Evolutionary conservation across 2,888 invertebrate genomes (phyloP), one percentile per base, ranked within the genome.

Genomic region (Cheilosia variabilis): DNA sequence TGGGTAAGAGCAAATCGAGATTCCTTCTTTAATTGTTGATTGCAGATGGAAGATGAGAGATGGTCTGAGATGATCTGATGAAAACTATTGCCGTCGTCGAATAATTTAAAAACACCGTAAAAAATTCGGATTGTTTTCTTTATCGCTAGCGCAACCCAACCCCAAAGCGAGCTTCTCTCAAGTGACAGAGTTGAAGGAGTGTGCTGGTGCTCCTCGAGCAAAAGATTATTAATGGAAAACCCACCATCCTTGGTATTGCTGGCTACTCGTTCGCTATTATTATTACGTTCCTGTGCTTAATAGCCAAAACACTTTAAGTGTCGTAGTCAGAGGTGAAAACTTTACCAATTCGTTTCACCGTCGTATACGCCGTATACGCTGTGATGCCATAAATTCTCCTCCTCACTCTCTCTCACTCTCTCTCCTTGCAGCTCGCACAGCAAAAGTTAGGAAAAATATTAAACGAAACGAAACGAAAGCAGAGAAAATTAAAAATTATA

Each of bases 401-500:
- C 60, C 65, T 52, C 73, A 63, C 43, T 80, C 60, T 58, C 43
- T 80, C 60, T 58, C 37, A 15, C 19, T 13, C 50, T 15, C 58
- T 22, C 37, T 50, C 19, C 1, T 22, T 13, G n/a, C n/a, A n/a
- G n/a, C n/a, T 17, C 13, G 6, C 22, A 13, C 41, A 55, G 53
- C 10, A 10, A 57, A 79, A 79, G 57, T 75, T 79, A 65, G 65
- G 45, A 73, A 75, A 73, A 63, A 78, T 27, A 68, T 60, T 50
- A 57, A 66, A 58, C 53, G 10, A 55, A 45, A 31, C 31, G 31
- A 50, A 60, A 22, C 27, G 55, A 37, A 50, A 34, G 37, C 45
- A n/a, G 73, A 65, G 73, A 79, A 84, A 84, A 84, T 84, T 79
- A 84, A 84, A 84, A 84, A 84, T 84, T 79, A 84, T 84, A 84